Evolutionary conservation across 2,888 invertebrate species (phyloP).

Genomic region (Listrodromus nycthemerus): DNA sequence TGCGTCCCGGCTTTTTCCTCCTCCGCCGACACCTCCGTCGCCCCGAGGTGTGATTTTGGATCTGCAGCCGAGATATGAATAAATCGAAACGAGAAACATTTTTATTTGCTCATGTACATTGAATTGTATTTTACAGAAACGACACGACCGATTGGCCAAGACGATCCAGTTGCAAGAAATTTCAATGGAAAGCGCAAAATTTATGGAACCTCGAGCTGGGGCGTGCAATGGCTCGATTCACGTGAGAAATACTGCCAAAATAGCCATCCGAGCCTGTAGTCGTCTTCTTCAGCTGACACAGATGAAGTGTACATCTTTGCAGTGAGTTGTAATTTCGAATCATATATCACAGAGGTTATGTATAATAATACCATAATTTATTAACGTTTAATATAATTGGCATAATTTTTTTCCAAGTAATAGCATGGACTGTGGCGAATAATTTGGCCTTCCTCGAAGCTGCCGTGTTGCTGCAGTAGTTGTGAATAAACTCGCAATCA

Average conservation of each 20-base stretch:
- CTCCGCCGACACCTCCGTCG: constrained; percentile 49
- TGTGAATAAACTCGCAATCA: neutral
- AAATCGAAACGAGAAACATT: neutral
- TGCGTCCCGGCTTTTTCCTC: constrained; percentile 62
- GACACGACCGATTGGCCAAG: neutral
- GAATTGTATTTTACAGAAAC: neutral
- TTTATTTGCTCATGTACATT: neutral
- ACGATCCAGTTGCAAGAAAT: neutral
- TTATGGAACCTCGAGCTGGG: neutral
- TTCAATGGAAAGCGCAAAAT: neutral
- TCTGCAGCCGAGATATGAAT: constrained; percentile 38
- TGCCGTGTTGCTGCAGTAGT: neutral
- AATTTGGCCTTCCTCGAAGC: neutral
- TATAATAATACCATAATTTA: too few relatives aligned
- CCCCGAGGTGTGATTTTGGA: constrained; percentile 62
- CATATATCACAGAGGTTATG: neutral
- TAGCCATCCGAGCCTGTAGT: neutral
- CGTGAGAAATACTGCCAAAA: neutral
- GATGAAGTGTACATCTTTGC: neutral
- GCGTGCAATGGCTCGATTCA: neutral
- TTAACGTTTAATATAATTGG: too few relatives aligned
- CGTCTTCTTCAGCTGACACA: neutral
- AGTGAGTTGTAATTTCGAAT: neutral
- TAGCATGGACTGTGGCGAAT: neutral
- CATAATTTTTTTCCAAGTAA: neutral